Evolutionary conservation across 2,113 vertebrate genomes (phyloP).

Genomic region (Microcebus tavaratra): DNA sequence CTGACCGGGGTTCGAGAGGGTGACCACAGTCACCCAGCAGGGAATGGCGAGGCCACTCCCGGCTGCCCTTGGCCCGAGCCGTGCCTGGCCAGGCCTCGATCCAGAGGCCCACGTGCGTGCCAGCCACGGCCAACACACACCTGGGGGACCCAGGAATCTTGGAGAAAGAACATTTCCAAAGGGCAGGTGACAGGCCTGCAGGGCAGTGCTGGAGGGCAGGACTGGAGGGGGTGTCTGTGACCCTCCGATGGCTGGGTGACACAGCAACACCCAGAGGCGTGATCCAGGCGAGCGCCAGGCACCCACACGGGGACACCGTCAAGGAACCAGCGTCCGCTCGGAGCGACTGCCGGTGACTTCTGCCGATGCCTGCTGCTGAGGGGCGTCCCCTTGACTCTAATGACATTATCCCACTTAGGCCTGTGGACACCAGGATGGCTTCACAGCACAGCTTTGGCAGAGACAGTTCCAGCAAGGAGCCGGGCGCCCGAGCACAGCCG

Average conservation of each 20-base stretch:
- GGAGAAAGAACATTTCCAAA: neutral
- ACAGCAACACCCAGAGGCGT: neutral
- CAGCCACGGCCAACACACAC: neutral
- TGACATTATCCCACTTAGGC: neutral
- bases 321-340: neutral
- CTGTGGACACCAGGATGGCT: neutral
- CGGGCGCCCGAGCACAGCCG: neutral
- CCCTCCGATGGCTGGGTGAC: neutral
- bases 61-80: neutral
- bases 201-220: neutral
- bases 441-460: neutral
- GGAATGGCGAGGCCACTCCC: neutral
- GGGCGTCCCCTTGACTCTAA: fast-evolving
- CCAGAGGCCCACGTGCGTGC: neutral
- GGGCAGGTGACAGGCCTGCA: neutral
- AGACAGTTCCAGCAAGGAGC: neutral
- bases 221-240: neutral
- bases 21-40: neutral
- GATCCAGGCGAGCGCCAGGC: neutral
- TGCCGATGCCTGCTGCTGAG: too few relatives aligned
- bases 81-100: too few relatives aligned
- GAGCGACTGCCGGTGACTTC: fast-evolving
- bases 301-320: neutral
- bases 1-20: neutral
- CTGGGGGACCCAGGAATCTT: neutral